Conservation (phyloP, 2,797 vertebrate genomes). For the Spinus pinus region DNA sequence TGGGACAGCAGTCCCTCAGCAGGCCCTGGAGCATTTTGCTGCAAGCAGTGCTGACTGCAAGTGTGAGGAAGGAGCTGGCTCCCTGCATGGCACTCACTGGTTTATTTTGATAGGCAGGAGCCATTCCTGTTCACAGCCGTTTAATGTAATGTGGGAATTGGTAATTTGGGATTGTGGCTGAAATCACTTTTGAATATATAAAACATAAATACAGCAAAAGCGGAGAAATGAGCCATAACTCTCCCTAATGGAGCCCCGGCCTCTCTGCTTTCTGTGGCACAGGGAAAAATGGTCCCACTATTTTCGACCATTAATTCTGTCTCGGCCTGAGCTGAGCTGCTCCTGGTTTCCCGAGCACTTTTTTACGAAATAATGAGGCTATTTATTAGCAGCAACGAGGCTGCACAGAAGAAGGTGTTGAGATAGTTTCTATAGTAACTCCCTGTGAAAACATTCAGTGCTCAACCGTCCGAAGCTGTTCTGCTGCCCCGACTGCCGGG, state of each 20-base stretch:
- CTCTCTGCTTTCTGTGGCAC: conserved; percentile 20
- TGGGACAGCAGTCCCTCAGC: background rate
- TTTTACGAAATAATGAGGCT: conserved; percentile 74
- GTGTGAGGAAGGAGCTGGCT: rapidly evolving
- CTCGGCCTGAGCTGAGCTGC: conserved; percentile 26
- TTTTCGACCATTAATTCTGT: conserved; percentile 68
- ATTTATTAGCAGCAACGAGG: conserved; percentile 71
- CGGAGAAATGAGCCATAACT: conserved; percentile 66
- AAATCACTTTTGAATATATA: conserved; percentile 59
- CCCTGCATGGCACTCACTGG: background rate
- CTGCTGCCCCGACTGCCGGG: background rate
- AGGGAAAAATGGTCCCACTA: conserved; percentile 47
- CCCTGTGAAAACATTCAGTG: background rate
- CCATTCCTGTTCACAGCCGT: background rate
- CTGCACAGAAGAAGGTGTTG: conserved; percentile 24
- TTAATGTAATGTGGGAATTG: conserved; percentile 47
- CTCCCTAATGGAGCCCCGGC: conserved; percentile 50
- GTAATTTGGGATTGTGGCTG: conserved; percentile 49
- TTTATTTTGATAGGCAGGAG: conserved; percentile 39
- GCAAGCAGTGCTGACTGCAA: background rate
- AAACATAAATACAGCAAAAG: conserved; percentile 68
- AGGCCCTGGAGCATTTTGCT: background rate
- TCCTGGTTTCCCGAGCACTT: conserved; percentile 66
- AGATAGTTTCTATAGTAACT: conserved; percentile 72
- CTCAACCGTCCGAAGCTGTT: background rate